Evolutionary conservation across 2,113 vertebrate genomes (phyloP), one percentile per base, ranked within the genome.

Genomic region (Percina caprodes): DNA sequence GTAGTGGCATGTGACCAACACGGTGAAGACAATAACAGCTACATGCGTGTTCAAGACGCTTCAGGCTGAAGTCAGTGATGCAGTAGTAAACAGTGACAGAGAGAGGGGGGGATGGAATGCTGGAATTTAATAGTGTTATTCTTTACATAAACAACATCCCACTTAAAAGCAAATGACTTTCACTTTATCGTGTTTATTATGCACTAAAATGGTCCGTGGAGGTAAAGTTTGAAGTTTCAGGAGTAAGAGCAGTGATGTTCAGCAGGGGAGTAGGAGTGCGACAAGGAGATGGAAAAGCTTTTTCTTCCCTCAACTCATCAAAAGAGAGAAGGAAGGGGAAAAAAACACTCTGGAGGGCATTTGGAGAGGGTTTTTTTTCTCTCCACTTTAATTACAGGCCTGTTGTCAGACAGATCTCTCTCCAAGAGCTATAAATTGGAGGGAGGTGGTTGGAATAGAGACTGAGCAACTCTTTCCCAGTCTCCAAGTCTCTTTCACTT

Each of bases 371-470:
- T 24, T 74, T 65, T 18, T 48, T 46, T 80, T 83, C 82, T 65
- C 86, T 85, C 71, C 84, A 84, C 87, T 94, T 93, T 96, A 95
- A 95, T 95, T 94, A 95, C 92, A 95, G 91, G 88, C 92, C 86
- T 92, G 74, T 79, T 78, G 88, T 91, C 84, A 90, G 92, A 94
- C 87, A 90, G 92, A 94, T 95, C 92, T 92, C 77, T 89, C 85
- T 94, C 92, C 93, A 92, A 92, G 92, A 92, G 90, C 92, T 92
- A 88, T 90, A 94, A 94, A 94, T 90, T 90, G 87, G 86, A 94
- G 87, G 89, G 91, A 93, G 90, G 89, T 88, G 90, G 90, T 91
- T 93, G 80, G 79, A 88, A 85, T 58, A 83, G 82, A 86, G 82
- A 85, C 90, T 88, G 77, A 72, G 81, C 80, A 76, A 76, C 83